A percentile compares a stretch with the other conserved stretches of the same genome.
Evolutionary conservation across 2,113 vertebrate species (phyloP).

Genomic region (Tyto alba): DNA sequence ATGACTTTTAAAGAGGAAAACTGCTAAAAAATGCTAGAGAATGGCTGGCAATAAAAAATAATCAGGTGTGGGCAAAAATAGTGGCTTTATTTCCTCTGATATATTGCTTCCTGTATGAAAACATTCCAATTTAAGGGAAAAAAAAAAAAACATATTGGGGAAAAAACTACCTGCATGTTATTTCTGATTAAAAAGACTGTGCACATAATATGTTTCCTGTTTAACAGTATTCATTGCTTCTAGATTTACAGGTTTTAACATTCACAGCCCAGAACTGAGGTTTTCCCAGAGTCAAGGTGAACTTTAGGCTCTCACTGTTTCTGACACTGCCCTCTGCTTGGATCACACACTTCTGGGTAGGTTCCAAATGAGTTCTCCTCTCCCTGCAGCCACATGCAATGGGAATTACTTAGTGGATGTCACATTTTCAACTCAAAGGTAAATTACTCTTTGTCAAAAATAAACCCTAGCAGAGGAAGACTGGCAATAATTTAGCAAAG

Average conservation of each 20-base stretch:
- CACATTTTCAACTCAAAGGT: not conserved
- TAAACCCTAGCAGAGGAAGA: not conserved
- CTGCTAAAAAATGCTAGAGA: not conserved
- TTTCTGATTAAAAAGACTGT: not conserved
- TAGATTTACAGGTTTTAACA: not conserved
- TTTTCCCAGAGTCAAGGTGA: not conserved
- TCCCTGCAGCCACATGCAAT: not conserved
- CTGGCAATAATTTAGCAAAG: not conserved
- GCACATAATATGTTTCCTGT: not conserved
- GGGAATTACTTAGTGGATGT: not conserved
- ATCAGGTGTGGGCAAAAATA: not conserved
- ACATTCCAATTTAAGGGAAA: not conserved
- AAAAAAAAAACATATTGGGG: no score
- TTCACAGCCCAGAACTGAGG: not conserved
- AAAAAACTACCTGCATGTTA: not conserved
- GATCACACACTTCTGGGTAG: accelerated
- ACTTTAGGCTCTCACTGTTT: not conserved
- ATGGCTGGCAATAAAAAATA: not conserved
- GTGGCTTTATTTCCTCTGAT: not conserved
- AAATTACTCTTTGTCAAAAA: not conserved
- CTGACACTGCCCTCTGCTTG: not conserved
- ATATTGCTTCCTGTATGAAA: not conserved
- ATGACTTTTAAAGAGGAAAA: not conserved
- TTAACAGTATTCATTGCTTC: not conserved
- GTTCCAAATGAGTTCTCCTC: not conserved